Conservation (phyloP, 1,140 invertebrate species). For the Drosophila dunni region DNA sequence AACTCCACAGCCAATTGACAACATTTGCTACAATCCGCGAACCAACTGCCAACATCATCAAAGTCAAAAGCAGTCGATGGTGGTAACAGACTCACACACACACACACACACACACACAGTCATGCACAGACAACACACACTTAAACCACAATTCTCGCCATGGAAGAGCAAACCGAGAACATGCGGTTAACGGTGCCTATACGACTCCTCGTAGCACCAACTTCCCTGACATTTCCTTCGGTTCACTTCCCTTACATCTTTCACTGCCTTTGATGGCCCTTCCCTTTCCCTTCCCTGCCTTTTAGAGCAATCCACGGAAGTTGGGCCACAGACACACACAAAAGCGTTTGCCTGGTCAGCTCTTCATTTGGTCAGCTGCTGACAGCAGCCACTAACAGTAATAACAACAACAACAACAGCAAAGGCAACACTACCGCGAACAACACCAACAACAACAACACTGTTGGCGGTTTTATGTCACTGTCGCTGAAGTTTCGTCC, state of each 20-base stretch:
- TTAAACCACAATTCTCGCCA: constrained; percentile 49
- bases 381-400: constrained; percentile 50
- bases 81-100: neutral
- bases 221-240: neutral
- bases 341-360: constrained; percentile 69
- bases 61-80: constrained; percentile 41
- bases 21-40: constrained; percentile 25
- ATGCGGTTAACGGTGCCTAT: constrained; percentile 46
- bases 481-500: constrained; percentile 22
- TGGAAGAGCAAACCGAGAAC: constrained; percentile 36
- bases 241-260: neutral
- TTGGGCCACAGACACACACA: constrained; percentile 37
- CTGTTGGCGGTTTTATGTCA: constrained; percentile 63
- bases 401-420: neutral
- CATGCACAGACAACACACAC: neutral
- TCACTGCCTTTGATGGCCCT: neutral
- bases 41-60: constrained; percentile 49
- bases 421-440: constrained; percentile 12
- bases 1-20: constrained; percentile 33
- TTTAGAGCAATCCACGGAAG: neutral
- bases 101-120: constrained; percentile 10
- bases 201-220: constrained; percentile 13
- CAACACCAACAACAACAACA: constrained; percentile 41
- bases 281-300: neutral
- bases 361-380: constrained; percentile 75